phyloP scores from a whole-genome alignment of 2,113 vertebrate genomes.

The Aldabrachelys gigantea region DNA sequence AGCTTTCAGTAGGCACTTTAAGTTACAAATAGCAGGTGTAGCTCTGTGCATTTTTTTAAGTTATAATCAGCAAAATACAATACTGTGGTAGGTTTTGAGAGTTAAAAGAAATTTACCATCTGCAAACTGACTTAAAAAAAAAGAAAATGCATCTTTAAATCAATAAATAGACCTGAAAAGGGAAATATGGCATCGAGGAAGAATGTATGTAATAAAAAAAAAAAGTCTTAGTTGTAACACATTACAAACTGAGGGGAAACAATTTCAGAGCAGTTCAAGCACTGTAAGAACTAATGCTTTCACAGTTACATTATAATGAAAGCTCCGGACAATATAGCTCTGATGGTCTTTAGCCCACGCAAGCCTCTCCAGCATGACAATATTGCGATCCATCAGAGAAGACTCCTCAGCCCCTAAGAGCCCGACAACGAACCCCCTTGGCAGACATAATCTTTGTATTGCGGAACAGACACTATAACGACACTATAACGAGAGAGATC shows the following conservation, averaged over 20 bases:
- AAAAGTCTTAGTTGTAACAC: neutral
- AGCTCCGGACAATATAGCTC: no score
- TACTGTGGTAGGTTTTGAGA: neutral
- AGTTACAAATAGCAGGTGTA: neutral
- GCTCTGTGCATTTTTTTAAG: neutral
- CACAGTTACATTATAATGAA: neutral
- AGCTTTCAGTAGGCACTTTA: neutral
- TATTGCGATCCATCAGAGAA: no score
- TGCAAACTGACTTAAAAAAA: neutral
- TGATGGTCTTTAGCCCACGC: no score
- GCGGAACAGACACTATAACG: no score
- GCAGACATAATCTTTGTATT: no score
- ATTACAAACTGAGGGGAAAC: neutral
- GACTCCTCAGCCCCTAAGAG: no score
- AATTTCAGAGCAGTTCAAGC: neutral
- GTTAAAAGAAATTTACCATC: neutral
- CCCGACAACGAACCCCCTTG: no score
- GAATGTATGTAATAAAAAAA: neutral
- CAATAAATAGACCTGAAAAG: neutral
- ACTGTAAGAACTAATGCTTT: neutral
- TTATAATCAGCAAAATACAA: neutral
- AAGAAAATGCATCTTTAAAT: neutral
- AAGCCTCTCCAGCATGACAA: no score
- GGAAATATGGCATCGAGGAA: neutral
- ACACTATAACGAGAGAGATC: neutral